These are phyloP conservation scores for Scolanthus callimorphus DNA, from an alignment of 92 coral and sea anemone genomes.

Conservation along the genomic window DNA sequence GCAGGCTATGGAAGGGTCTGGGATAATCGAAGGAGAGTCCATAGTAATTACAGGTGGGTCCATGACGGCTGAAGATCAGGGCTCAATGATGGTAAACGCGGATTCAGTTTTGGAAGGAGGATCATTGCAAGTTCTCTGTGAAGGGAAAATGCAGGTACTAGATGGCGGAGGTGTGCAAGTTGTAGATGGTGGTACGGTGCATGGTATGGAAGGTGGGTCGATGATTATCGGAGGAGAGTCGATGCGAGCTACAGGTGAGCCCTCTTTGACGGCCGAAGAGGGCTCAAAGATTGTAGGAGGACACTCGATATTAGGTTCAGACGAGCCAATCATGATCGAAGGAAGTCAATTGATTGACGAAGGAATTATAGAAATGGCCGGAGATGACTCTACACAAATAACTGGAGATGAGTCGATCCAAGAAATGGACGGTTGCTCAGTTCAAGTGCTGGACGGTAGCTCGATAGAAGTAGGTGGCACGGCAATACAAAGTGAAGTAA, in stretches of 20 bases:
- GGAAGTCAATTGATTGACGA: background rate
- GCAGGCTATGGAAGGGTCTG: background rate
- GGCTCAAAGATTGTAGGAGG: constrained; percentile 15
- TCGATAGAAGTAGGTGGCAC: background rate
- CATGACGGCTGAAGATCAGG: constrained; percentile 3
- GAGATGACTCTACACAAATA: background rate
- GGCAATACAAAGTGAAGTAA: background rate
- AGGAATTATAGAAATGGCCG: background rate
- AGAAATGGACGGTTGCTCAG: background rate
- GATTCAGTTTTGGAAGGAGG: background rate
- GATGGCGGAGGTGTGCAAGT: constrained; percentile 1
- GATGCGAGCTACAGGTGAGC: constrained; percentile 10
- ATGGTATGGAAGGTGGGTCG: constrained; percentile 10
- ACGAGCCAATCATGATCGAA: background rate
- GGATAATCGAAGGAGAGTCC: background rate
- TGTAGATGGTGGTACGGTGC: constrained; percentile 26
- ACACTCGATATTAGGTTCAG: constrained; percentile 2
- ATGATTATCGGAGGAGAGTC: constrained; percentile 10
- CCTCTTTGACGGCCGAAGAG: constrained; percentile 1
- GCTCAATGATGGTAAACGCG: no score
- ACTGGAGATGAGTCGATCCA: background rate
- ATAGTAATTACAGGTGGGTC: constrained; percentile 11
- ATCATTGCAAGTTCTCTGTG: background rate
- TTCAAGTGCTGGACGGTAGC: background rate
- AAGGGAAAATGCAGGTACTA: background rate